A percentile compares a stretch with the other conserved stretches of the same genome.
Evolutionary conservation across 2,888 invertebrate genomes (phyloP).

Genomic region (Lacanobia oleracea): DNA sequence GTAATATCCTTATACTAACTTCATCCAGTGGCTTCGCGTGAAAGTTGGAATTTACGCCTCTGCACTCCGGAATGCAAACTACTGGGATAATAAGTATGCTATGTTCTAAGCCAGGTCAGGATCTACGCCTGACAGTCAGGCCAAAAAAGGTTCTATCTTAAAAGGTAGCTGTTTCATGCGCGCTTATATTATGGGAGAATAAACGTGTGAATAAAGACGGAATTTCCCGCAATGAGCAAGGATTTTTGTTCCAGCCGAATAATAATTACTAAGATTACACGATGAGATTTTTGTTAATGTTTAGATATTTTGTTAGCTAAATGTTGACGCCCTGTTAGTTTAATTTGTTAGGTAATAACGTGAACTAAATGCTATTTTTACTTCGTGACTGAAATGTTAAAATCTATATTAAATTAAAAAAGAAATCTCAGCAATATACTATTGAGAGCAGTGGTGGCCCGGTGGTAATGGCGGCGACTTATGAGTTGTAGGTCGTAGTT

Average conservation of each 20-base stretch:
- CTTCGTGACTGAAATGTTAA: too few species aligned
- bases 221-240: background rate
- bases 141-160: too few species aligned
- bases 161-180: too few species aligned
- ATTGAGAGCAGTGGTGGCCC: too few species aligned
- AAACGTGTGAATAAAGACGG: slow-evolving; percentile 37
- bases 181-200: background rate
- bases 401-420: too few species aligned
- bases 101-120: background rate
- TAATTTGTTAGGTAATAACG: too few species aligned
- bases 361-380: too few species aligned
- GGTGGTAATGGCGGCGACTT: too few species aligned
- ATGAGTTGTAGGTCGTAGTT: too few species aligned
- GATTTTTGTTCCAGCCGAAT: slow-evolving; percentile 11
- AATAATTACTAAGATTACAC: slow-evolving; percentile 34
- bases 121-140: too few species aligned
- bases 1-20: slow-evolving; percentile 61
- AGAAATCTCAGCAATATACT: too few species aligned
- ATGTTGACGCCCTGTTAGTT: background rate
- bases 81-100: background rate
- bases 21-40: background rate
- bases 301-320: background rate
- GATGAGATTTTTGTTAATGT: slow-evolving; percentile 21
- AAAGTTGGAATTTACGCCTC: background rate
- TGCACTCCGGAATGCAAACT: background rate